These are phyloP conservation scores for Lasiurus cinereus DNA, from an alignment of 2,113 vertebrate genomes.

Conservation along the genomic window DNA sequence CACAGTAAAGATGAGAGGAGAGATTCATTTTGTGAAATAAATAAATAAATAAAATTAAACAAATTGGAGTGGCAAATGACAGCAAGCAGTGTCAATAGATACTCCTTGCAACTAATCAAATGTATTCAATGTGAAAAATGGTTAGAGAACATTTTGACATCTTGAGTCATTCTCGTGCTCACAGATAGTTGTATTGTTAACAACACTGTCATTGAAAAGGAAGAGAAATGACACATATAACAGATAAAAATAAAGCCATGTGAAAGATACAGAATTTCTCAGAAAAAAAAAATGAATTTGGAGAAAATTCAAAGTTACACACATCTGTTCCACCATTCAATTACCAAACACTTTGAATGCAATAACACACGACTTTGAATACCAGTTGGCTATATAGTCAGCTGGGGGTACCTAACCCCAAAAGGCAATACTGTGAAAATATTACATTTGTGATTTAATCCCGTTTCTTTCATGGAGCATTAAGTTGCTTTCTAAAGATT, in stretches of 20 bases:
- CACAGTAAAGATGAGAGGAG: background rate
- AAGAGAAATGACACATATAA: constrained; percentile 58
- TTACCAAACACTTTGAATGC: constrained; percentile 60
- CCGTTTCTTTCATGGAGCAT: constrained; percentile 21
- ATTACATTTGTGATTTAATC: background rate
- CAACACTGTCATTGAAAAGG: constrained; percentile 48
- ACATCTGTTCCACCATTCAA: constrained; percentile 46
- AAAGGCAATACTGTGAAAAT: background rate
- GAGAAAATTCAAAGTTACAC: constrained; percentile 52
- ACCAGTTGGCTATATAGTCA: background rate
- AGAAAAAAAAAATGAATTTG: constrained; percentile 53
- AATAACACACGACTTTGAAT: constrained; percentile 44
- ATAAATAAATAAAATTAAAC: background rate
- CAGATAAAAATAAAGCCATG: constrained; percentile 62
- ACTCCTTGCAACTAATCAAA: constrained; percentile 64
- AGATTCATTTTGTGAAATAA: background rate
- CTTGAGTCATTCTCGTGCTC: constrained; percentile 22
- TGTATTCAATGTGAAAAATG: constrained; percentile 64
- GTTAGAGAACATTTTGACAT: constrained; percentile 68
- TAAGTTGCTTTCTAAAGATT: constrained; percentile 68
- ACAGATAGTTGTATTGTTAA: constrained; percentile 59
- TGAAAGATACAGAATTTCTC: constrained; percentile 57
- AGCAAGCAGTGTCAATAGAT: constrained; percentile 56
- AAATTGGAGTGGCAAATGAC: constrained; percentile 51
- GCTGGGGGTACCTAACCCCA: background rate